Conservation (phyloP, 2,113 vertebrate genomes). For the Maccullochella peelii region DNA sequence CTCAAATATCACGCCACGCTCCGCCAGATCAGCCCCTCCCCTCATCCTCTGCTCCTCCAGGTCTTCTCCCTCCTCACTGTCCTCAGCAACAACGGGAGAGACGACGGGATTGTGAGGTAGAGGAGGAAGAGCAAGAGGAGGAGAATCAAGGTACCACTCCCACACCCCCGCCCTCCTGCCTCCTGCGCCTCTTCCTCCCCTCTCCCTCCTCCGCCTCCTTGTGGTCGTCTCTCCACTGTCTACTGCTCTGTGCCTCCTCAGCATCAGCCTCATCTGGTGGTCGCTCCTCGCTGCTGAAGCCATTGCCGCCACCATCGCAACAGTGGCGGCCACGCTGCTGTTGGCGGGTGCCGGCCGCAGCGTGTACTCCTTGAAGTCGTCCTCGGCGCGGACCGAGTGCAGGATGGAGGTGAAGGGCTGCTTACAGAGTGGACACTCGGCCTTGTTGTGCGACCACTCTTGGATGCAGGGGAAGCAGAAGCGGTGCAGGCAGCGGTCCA, state of each 20-base stretch:
- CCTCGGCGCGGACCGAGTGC: conserved; percentile 89
- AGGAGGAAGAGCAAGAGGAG: conserved; percentile 19
- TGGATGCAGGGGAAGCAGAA: conserved; percentile 95
- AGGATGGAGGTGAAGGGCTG: conserved; percentile 92
- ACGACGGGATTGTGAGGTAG: conserved; percentile 7
- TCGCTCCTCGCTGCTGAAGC: conserved; percentile 51
- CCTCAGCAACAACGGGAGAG: neutral
- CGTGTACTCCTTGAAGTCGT: conserved; percentile 91
- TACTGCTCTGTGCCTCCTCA: conserved; percentile 52
- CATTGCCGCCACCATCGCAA: conserved; percentile 81
- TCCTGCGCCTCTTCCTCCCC: neutral
- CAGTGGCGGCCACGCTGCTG: conserved; percentile 81
- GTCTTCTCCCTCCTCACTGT: conserved; percentile 32
- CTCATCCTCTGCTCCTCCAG: conserved; percentile 64
- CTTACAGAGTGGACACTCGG: conserved; percentile 94
- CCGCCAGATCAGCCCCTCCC: conserved; percentile 69
- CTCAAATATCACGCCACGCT: conserved; percentile 87
- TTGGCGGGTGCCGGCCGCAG: conserved; percentile 83
- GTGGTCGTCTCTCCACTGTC: neutral
- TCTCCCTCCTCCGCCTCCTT: conserved; percentile 38
- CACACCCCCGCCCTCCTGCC: conserved; percentile 26
- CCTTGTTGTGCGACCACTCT: conserved; percentile 95
- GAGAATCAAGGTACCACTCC: conserved; percentile 66
- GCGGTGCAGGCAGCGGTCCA: conserved; percentile 91
- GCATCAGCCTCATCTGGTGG: conserved; percentile 72